Evolutionary conservation across 1,140 invertebrate genomes (phyloP), one percentile per base, ranked within the genome.

Genomic region (Cylas formicarius): DNA sequence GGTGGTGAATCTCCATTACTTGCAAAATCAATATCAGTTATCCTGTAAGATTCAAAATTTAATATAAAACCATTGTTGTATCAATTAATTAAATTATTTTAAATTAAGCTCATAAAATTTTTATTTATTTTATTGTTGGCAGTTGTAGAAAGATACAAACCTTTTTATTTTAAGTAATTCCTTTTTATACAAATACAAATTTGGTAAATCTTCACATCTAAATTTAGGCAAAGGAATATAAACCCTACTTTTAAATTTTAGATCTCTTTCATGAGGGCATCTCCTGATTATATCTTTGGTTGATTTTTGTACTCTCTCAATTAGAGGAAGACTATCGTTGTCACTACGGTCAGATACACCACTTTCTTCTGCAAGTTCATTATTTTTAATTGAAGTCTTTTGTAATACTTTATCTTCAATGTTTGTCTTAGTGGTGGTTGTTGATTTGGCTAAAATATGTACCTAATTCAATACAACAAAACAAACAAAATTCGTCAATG

Each of bases 141-240:
- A 26, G 26, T 24, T 8, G 35, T 45, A 5, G 27, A 48, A 26
- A 39, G 21, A 13, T 9, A 39, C 43, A 21, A 24, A 60, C 52
- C 50, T 58, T 41, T 52, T 45, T 20, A 58, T 47, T 29, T 58
- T 46, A 22, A 44, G 32, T 13, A 50, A 17, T 34, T 57, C 44
- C 19, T 55, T 37, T 14, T 47, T 52, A 32, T 33, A 48, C 24
- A 36, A 27, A 44, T 57, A 60, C 24, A 53, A 19, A 11, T 50
- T 48, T 23, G 49, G 54, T 21, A 61, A 32, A 35, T 53, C 35
- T 29, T 57, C 37, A 38, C 54, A 44, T 7, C 40, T 21, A 33
- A 57, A 49, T 27, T 44, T 45, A 19, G 49, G 46, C 11, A 61
- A 48, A 5, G 34, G 33, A 13, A 60, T 36, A 28, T 47, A 53